These are phyloP conservation scores for Sinotaia quadrata DNA, from an alignment of 2,888 invertebrate genomes.

Conservation along the genomic window DNA sequence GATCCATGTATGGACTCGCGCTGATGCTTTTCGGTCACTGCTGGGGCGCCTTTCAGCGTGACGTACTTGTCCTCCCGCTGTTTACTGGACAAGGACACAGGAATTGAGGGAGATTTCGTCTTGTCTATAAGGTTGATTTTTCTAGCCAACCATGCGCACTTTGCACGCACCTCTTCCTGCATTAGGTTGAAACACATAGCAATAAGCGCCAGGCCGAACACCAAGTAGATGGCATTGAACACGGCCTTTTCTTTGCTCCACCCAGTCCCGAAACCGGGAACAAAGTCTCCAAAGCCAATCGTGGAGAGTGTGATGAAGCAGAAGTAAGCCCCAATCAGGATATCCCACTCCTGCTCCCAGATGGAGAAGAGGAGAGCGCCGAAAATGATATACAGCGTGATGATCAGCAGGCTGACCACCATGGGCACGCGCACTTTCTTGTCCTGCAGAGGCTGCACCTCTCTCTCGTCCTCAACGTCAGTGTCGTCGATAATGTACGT, in stretches of 20 bases:
- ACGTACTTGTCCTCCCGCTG: not conserved
- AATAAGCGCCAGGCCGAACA: constrained; percentile 73
- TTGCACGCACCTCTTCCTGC: constrained; percentile 73
- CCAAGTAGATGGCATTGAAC: constrained; percentile 69
- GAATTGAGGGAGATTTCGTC: no score
- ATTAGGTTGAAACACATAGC: constrained; percentile 74
- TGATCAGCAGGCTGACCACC: constrained; percentile 88
- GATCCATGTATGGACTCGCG: not conserved
- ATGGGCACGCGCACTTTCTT: constrained; percentile 82
- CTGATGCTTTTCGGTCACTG: not conserved
- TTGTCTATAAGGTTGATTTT: constrained; percentile 1
- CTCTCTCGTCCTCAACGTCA: not conserved
- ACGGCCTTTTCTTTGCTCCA: constrained; percentile 62
- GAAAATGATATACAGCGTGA: constrained; percentile 89
- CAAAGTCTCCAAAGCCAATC: constrained; percentile 73
- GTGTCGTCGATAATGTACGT: constrained; percentile 8
- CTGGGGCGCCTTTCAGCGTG: not conserved
- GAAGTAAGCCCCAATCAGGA: constrained; percentile 83
- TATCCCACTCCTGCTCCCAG: constrained; percentile 92
- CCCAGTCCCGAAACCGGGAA: constrained; percentile 55
- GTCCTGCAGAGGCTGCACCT: constrained; percentile 10
- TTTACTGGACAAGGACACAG: no score
- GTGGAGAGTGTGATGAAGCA: constrained; percentile 73
- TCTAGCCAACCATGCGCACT: constrained; percentile 4
- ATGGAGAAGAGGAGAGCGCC: constrained; percentile 93